Evolutionary conservation across 2,888 invertebrate genomes (phyloP).

Genomic region (Archips xylosteana): DNA sequence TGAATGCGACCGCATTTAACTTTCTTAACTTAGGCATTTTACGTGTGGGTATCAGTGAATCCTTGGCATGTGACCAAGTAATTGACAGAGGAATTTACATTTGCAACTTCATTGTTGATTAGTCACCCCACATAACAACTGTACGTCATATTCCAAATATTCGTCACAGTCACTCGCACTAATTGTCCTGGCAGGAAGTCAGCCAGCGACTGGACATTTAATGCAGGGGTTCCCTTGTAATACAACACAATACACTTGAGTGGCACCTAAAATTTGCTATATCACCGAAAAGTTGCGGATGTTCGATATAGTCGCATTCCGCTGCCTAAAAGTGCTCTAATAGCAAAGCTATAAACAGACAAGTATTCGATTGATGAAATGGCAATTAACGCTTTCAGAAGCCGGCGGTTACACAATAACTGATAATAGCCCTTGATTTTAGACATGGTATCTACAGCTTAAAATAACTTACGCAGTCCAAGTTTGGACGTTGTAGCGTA

Average conservation of each 20-base stretch:
- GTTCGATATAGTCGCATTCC: slow-evolving; percentile 15
- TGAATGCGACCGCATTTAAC: not conserved
- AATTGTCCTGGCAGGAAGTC: slow-evolving; percentile 80
- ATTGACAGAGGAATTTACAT: slow-evolving; percentile 38
- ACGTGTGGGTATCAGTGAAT: slow-evolving; percentile 13
- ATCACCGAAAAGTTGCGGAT: not conserved
- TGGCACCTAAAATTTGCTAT: not conserved
- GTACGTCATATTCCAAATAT: slow-evolving; percentile 38
- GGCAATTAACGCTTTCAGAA: slow-evolving; percentile 66
- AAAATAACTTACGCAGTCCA: slow-evolving; percentile 52
- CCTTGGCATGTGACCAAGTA: slow-evolving; percentile 27
- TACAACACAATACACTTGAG: not conserved
- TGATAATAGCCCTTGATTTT: slow-evolving; percentile 59
- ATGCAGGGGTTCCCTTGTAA: slow-evolving; percentile 58
- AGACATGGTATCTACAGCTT: slow-evolving; percentile 47
- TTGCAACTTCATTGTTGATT: slow-evolving; percentile 36
- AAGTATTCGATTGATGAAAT: slow-evolving; percentile 63
- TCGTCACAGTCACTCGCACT: slow-evolving; percentile 63
- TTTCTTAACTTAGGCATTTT: slow-evolving; percentile 7
- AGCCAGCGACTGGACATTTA: slow-evolving; percentile 67
- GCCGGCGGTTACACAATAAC: slow-evolving; percentile 55
- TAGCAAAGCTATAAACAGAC: slow-evolving; percentile 61
- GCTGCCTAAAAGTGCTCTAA: slow-evolving; percentile 39
- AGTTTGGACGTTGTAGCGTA: not conserved
- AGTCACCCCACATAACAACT: slow-evolving; percentile 40